These are phyloP conservation scores for Patella vulgata DNA, from an alignment of 1,140 invertebrate genomes.

Conservation along the genomic window DNA sequence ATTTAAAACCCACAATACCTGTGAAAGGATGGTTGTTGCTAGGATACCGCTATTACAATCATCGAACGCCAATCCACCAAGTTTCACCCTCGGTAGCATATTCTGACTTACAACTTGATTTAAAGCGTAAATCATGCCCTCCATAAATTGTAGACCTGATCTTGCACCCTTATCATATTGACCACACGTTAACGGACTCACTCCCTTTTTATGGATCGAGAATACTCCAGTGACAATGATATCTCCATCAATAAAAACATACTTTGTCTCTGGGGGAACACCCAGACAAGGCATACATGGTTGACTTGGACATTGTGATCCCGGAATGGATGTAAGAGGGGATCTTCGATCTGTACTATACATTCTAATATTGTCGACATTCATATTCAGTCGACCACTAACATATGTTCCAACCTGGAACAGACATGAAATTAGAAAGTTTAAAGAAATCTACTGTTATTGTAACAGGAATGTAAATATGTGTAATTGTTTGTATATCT, in stretches of 20 bases:
- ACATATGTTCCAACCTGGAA: slow-evolving; percentile 49
- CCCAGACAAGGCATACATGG: slow-evolving; percentile 47
- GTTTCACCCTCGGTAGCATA: slow-evolving; percentile 70
- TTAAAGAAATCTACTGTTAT: not conserved
- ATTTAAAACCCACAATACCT: too few relatives aligned
- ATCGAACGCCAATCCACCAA: slow-evolving; percentile 70
- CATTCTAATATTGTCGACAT: slow-evolving; percentile 42
- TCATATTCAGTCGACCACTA: slow-evolving; percentile 37
- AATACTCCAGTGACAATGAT: slow-evolving; percentile 56
- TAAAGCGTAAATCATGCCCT: slow-evolving; percentile 84
- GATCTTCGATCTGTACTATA: slow-evolving; percentile 39
- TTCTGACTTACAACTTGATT: slow-evolving; percentile 75
- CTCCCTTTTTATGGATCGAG: slow-evolving; percentile 44
- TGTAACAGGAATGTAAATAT: too few relatives aligned
- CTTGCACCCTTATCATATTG: slow-evolving; percentile 14
- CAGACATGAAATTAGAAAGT: too few relatives aligned
- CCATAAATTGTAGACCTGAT: slow-evolving; percentile 73
- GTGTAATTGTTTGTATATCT: too few relatives aligned
- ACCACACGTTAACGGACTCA: slow-evolving; percentile 43
- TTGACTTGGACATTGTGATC: slow-evolving; percentile 39
- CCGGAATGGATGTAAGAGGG: slow-evolving; percentile 29
- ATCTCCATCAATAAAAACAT: slow-evolving; percentile 49
- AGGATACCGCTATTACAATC: slow-evolving; percentile 47
- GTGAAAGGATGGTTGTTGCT: slow-evolving; percentile 32
- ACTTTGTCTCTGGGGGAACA: slow-evolving; percentile 34